Percentiles rank a stretch among this genome's conserved stretches.
Conservation (phyloP, 2,888 invertebrate species). For the Pasiphila rectangulata region DNA sequence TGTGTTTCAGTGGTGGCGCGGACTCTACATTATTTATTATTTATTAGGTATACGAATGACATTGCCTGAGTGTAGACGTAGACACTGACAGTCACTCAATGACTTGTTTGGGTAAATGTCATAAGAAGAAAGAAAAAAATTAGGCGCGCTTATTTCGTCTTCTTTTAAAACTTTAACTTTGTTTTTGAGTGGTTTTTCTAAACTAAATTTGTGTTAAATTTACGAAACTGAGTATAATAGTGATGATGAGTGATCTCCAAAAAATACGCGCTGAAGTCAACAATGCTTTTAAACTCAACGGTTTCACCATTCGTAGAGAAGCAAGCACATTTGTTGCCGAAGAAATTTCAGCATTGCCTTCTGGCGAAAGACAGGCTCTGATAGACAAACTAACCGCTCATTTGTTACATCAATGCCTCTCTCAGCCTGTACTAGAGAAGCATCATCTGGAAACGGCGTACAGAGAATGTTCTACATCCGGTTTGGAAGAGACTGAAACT, state of each 20-base stretch:
- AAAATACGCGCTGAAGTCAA: constrained; percentile 82
- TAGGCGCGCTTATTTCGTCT: no score
- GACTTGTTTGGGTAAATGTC: no score
- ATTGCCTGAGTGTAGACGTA: no score
- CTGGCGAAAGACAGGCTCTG: constrained; percentile 83
- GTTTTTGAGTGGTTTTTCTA: no score
- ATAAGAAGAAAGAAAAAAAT: no score
- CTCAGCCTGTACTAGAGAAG: constrained; percentile 86
- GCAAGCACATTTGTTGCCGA: constrained; percentile 87
- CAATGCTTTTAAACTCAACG: constrained; percentile 87
- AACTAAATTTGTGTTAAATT: no score
- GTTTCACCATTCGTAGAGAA: constrained; percentile 87
- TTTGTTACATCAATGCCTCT: constrained; percentile 88
- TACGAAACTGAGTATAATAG: no score
- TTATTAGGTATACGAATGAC: no score
- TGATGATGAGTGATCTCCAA: constrained; percentile 67
- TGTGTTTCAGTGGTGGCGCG: no score
- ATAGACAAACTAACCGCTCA: constrained; percentile 88
- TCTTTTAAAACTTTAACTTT: no score
- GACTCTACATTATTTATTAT: no score
- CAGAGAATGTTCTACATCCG: constrained; percentile 81
- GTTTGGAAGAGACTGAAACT: constrained; percentile 86
- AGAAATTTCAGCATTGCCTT: constrained; percentile 82
- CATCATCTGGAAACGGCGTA: constrained; percentile 87
- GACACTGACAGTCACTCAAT: no score